Percentiles rank a stretch among this genome's conserved stretches.
These are phyloP conservation scores for Neoaliturus tenellus DNA, from an alignment of 2,888 invertebrate genomes.

Conservation along the genomic window DNA sequence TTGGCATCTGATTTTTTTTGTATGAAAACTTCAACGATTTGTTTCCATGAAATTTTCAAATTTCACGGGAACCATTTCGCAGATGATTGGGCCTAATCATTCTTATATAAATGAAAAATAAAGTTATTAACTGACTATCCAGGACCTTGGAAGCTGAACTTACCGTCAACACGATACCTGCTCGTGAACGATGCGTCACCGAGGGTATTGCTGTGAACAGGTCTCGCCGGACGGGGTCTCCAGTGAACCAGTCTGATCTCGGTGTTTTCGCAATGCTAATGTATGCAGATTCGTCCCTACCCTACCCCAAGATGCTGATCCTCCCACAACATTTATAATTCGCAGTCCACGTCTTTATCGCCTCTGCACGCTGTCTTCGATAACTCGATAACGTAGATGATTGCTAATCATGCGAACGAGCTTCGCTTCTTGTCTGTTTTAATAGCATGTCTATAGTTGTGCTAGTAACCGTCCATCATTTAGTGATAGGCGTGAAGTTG, in stretches of 20 bases:
- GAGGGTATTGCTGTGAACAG: conserved; percentile 12
- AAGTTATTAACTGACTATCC: no score
- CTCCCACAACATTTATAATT: not conserved
- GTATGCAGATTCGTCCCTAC: conserved; percentile 34
- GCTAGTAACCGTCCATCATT: not conserved
- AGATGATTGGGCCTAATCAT: no score
- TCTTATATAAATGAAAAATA: no score
- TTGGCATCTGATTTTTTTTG: no score
- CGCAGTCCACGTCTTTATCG: conserved; percentile 3
- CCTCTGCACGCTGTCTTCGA: conserved; percentile 18
- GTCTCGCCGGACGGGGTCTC: not conserved
- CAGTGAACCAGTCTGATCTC: not conserved
- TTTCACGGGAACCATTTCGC: no score
- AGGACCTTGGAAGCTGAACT: no score
- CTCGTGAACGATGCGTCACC: not conserved
- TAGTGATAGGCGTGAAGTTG: not conserved
- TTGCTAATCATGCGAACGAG: not conserved
- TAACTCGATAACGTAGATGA: conserved; percentile 16
- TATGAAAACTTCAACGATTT: no score
- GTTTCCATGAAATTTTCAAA: no score
- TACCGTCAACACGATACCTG: not conserved
- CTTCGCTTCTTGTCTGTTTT: not conserved
- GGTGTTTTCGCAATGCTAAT: conserved; percentile 29
- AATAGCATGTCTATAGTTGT: not conserved
- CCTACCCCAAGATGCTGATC: conserved; percentile 11